Evolutionary conservation across 1,140 invertebrate genomes (phyloP).

Genomic region (Thaumatotibia leucotreta): DNA sequence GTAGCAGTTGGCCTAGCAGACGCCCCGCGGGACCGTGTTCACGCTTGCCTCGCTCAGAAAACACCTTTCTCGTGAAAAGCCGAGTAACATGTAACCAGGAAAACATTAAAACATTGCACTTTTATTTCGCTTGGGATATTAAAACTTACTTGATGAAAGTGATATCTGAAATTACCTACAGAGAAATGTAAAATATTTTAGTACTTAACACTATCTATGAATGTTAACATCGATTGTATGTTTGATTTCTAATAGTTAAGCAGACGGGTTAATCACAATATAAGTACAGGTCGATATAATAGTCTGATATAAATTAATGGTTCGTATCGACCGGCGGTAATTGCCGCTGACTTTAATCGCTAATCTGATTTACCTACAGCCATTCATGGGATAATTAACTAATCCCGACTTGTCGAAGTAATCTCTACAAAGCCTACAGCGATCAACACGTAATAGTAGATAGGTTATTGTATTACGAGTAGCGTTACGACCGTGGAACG

Average conservation of each 20-base stretch:
- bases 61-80: not conserved
- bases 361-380: not conserved
- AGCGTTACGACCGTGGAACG: not conserved
- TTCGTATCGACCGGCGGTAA: not conserved
- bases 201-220: too few relatives aligned
- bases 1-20: not conserved
- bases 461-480: constrained; percentile 7
- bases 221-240: too few relatives aligned
- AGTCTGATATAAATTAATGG: not conserved
- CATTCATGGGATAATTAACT: not conserved
- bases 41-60: not conserved
- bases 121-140: not conserved
- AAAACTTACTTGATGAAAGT: not conserved
- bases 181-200: not conserved
- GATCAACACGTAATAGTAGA: not conserved
- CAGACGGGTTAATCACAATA: not conserved
- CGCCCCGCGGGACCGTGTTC: not conserved
- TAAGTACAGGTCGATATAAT: not conserved
- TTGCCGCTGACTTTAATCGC: not conserved
- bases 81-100: not conserved
- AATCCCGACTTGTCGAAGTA: not conserved
- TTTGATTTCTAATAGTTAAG: not conserved
- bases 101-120: not conserved
- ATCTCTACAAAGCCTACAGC: not conserved
- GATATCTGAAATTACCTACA: not conserved